A percentile compares a stretch with the other conserved stretches of the same genome.
Evolutionary conservation across 2,888 invertebrate species (phyloP).

Genomic region (Hemicrepidius hirtus): DNA sequence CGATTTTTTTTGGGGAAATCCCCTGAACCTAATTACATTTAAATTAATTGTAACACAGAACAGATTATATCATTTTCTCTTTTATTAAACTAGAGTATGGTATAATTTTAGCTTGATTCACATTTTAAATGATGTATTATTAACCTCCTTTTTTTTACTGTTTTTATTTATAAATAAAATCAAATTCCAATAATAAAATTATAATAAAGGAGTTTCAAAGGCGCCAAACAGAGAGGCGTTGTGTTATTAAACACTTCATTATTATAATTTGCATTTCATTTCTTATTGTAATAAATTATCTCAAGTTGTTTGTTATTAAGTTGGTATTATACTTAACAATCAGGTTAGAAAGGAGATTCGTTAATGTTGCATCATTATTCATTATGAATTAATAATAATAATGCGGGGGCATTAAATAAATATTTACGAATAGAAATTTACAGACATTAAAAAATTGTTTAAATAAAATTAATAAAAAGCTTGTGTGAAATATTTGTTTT

Average conservation of each 20-base stretch:
- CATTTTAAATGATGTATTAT: conserved; percentile 1
- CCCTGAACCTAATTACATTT: too few species aligned
- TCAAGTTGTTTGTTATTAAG: background rate
- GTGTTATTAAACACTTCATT: conserved; percentile 18
- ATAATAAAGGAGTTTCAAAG: background rate
- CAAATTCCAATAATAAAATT: background rate
- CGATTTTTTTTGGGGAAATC: too few species aligned
- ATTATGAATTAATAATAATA: background rate
- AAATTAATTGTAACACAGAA: background rate
- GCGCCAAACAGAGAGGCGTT: conserved; percentile 14
- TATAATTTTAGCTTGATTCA: too few species aligned
- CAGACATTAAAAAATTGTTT: too few species aligned
- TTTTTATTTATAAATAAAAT: background rate
- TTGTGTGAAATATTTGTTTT: too few species aligned
- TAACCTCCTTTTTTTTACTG: conserved; percentile 5
- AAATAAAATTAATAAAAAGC: too few species aligned
- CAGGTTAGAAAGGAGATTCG: conserved; percentile 36
- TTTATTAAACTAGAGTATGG: background rate
- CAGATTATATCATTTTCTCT: conserved; percentile 18
- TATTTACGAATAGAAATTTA: too few species aligned
- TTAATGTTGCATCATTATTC: conserved; percentile 24
- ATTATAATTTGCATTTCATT: conserved; percentile 15
- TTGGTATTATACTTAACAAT: conserved; percentile 30
- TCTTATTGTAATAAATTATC: conserved; percentile 16
- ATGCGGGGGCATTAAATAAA: too few species aligned